Conservation (phyloP, 2,888 invertebrate species). For the Ashinkailepas kermadecensis region DNA sequence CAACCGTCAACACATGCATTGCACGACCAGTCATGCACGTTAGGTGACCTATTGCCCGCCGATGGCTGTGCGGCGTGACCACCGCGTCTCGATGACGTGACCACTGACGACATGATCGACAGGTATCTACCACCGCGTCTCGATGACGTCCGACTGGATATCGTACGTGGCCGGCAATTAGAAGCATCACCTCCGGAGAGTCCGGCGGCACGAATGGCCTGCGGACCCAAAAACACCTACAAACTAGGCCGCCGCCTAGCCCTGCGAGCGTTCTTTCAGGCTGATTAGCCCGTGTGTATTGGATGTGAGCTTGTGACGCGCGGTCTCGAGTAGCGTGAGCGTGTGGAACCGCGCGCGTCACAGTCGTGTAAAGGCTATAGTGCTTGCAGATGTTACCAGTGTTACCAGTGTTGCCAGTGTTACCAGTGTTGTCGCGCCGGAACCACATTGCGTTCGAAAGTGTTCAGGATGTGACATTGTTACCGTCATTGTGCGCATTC, state of each 20-base stretch:
- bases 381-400: too few species aligned
- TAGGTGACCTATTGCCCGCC: too few species aligned
- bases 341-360: neutral
- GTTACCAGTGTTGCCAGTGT: too few species aligned
- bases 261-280: neutral
- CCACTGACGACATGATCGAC: neutral
- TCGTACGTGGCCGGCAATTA: constrained; percentile 44
- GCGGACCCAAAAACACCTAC: neutral
- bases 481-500: too few species aligned
- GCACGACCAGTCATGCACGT: too few species aligned
- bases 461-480: too few species aligned
- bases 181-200: neutral
- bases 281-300: neutral
- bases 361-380: neutral
- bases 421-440: too few species aligned
- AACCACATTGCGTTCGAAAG: too few species aligned
- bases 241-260: neutral
- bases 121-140: constrained; percentile 78
- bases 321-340: too few species aligned
- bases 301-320: too few species aligned
- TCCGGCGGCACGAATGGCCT: neutral
- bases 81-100: constrained; percentile 74
- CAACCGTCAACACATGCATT: too few species aligned
- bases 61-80: too few species aligned
- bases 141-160: constrained; percentile 91